Evolutionary conservation across 1,140 invertebrate species (phyloP).

Genomic region (Battus philenor): DNA sequence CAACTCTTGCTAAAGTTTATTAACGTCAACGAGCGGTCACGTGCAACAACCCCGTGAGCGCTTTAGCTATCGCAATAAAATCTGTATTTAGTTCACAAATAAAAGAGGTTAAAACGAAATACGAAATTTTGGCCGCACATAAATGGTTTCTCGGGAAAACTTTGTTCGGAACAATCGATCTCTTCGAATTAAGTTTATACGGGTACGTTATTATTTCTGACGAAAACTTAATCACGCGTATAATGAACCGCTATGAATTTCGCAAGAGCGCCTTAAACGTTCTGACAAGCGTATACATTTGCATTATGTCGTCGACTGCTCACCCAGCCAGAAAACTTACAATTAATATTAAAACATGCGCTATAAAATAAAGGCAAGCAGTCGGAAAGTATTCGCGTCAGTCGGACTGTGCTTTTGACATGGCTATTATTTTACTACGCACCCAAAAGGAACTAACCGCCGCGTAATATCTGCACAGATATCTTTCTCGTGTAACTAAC

Average conservation of each 20-base stretch:
- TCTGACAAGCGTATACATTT: conserved; percentile 61
- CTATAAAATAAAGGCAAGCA: conserved; percentile 71
- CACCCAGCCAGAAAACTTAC: conserved; percentile 65
- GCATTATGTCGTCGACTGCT: conserved; percentile 45
- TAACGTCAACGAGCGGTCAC: conserved; percentile 2
- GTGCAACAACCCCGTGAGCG: not conserved
- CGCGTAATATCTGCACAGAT: conserved; percentile 11
- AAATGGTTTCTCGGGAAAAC: conserved; percentile 1
- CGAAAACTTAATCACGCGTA: conserved; percentile 42
- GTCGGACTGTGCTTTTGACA: conserved; percentile 63
- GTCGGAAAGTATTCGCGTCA: conserved; percentile 69
- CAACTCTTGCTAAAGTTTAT: not conserved
- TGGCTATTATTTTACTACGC: conserved; percentile 57
- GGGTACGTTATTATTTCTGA: conserved; percentile 23
- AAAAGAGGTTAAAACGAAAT: too few relatives aligned
- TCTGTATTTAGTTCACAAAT: too few relatives aligned
- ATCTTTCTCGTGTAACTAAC: conserved; percentile 16
- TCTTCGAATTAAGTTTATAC: conserved; percentile 19
- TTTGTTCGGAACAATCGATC: conserved; percentile 14
- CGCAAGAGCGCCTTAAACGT: conserved; percentile 40
- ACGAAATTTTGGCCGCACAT: not conserved
- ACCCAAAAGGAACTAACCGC: conserved; percentile 28
- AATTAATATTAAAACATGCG: conserved; percentile 75
- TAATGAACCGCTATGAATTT: conserved; percentile 39
- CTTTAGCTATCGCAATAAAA: too few relatives aligned